phyloP scores from a whole-genome alignment of 2,113 vertebrate genomes.

The Sitta europaea region DNA sequence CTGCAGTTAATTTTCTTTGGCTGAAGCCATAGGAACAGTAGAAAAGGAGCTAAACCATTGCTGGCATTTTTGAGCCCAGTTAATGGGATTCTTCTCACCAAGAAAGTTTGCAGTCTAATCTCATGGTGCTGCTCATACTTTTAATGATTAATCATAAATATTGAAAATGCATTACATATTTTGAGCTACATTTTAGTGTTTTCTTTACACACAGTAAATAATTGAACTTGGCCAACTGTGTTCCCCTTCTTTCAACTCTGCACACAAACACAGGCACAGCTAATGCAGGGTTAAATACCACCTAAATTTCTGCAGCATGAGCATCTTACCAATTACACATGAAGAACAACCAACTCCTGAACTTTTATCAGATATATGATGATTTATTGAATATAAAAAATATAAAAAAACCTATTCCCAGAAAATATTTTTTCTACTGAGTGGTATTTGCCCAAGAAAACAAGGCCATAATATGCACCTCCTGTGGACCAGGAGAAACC shows the following conservation, averaged over 20 bases:
- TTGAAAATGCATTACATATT: not conserved
- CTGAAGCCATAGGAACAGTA: not conserved
- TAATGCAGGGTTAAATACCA: not conserved
- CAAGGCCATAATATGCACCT: not conserved
- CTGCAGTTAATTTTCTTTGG: not conserved
- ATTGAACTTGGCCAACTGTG: not conserved
- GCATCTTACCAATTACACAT: not conserved
- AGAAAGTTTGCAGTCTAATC: not conserved
- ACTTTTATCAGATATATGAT: not conserved
- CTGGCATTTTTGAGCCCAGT: not conserved
- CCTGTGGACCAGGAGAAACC: not conserved
- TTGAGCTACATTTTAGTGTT: not conserved
- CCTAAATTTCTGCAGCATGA: not conserved
- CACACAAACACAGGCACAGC: not conserved
- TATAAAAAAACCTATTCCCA: not conserved
- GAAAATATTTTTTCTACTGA: not conserved
- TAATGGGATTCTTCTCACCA: not conserved
- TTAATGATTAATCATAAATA: not conserved
- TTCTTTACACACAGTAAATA: not conserved
- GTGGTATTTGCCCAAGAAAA: not conserved
- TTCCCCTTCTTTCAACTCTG: not conserved
- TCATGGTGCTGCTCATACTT: not conserved
- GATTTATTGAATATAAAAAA: not conserved
- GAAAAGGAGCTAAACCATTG: not conserved
- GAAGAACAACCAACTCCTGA: not conserved